Evolutionary conservation across 2,113 vertebrate genomes (phyloP).

Genomic region (Antigone vipio): DNA sequence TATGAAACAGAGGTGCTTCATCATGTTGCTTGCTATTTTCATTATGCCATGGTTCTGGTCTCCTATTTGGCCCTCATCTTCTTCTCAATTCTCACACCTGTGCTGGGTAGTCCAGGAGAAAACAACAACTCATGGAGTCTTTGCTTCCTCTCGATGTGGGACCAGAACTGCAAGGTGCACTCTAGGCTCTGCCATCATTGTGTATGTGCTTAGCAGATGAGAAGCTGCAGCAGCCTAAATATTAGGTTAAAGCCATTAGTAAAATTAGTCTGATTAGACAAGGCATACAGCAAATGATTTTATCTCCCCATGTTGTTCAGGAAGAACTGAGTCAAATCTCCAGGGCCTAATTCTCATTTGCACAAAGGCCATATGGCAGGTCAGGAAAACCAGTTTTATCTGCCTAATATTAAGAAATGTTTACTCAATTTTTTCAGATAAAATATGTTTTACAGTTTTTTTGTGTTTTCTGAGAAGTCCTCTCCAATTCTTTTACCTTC

Average conservation of each 20-base stretch:
- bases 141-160: not conserved
- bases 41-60: not conserved
- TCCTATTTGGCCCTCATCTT: not conserved
- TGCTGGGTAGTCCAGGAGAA: not conserved
- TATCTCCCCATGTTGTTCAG: not conserved
- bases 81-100: not conserved
- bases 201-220: rapidly evolving
- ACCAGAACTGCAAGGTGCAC: not conserved
- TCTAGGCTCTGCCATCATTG: not conserved
- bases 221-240: not conserved
- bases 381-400: not conserved
- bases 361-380: not conserved
- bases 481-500: not conserved
- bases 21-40: not conserved
- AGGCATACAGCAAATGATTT: not conserved
- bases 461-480: not conserved
- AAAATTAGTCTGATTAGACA: not conserved
- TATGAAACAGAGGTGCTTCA: not conserved
- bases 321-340: not conserved
- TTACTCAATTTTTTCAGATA: too few species aligned
- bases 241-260: not conserved
- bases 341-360: not conserved
- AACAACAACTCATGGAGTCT: not conserved
- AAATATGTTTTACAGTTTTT: not conserved
- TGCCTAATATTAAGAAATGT: not conserved